A percentile compares a stretch with the other conserved stretches of the same genome.
Evolutionary conservation across 2,888 invertebrate genomes (phyloP).

Genomic region (Tuta absoluta): DNA sequence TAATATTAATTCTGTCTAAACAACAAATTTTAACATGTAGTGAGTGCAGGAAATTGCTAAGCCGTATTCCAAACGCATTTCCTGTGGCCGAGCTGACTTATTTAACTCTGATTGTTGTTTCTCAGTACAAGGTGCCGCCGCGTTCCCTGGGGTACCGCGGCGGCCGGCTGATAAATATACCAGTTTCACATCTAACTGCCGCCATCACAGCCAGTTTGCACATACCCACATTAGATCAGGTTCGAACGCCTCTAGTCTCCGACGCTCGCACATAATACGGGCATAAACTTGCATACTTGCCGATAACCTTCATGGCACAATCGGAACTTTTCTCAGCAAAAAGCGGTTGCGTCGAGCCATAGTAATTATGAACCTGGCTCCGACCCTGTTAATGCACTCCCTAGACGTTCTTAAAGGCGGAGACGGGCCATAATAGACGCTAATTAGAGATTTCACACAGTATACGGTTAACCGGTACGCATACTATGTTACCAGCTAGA

Average conservation of each 20-base stretch:
- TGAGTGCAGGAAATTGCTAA: conserved; percentile 23
- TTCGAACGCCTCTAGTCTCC: conserved; percentile 3
- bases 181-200: conserved; percentile 14
- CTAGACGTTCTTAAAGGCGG: conserved; percentile 41
- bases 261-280: not conserved
- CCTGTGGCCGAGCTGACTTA: conserved; percentile 16
- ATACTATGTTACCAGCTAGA: conserved; percentile 33
- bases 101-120: conserved; percentile 21
- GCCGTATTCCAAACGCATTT: conserved; percentile 21
- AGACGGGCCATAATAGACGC: conserved; percentile 43
- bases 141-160: conserved; percentile 9
- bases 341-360: conserved; percentile 10
- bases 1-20: not conserved
- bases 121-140: conserved; percentile 3
- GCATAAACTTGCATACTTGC: conserved; percentile 8
- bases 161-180: not conserved
- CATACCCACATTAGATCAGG: conserved; percentile 11
- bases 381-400: conserved; percentile 21
- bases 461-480: conserved; percentile 39
- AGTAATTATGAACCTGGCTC: conserved; percentile 6
- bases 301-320: conserved; percentile 2
- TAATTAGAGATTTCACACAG: conserved; percentile 65
- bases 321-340: conserved; percentile 24
- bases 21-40: conserved; percentile 20
- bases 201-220: conserved; percentile 7